Evolutionary conservation across 1,140 invertebrate species (phyloP).

Genomic region (Brachystomella parvula): DNA sequence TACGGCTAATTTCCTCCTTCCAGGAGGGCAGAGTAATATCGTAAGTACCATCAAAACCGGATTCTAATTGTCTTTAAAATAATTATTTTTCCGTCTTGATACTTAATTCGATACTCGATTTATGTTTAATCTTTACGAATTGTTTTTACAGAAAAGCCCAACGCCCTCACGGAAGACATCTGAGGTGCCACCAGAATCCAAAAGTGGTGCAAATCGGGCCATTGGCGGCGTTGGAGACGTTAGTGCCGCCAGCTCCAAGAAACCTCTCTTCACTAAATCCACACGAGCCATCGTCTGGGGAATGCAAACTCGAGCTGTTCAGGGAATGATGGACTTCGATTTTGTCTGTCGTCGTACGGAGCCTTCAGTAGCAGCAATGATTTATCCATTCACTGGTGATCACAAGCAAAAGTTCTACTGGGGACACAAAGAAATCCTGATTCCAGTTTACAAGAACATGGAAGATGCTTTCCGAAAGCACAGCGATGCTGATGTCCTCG

Average conservation of each 20-base stretch:
- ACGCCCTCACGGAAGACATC: slow-evolving; percentile 27
- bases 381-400: slow-evolving; percentile 97
- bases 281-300: slow-evolving; percentile 98
- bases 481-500: slow-evolving; percentile 87
- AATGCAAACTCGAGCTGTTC: slow-evolving; percentile 79
- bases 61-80: not conserved
- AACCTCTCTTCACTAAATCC: slow-evolving; percentile 64
- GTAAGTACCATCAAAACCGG: slow-evolving; percentile 1
- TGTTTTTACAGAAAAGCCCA: slow-evolving; percentile 37
- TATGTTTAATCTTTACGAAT: too few relatives aligned
- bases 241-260: slow-evolving; percentile 20
- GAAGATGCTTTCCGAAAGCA: slow-evolving; percentile 92
- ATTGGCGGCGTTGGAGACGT: not conserved
- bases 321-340: slow-evolving; percentile 95
- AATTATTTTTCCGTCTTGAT: not conserved
- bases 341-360: slow-evolving; percentile 88
- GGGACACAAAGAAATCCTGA: slow-evolving; percentile 95
- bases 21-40: slow-evolving; percentile 55
- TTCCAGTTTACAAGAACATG: slow-evolving; percentile 96
- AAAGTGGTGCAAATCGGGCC: not conserved
- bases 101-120: too few relatives aligned
- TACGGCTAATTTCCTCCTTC: slow-evolving; percentile 90
- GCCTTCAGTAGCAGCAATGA: slow-evolving; percentile 80
- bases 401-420: slow-evolving; percentile 99
- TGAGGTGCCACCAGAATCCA: too few relatives aligned